Percentiles rank a stretch among this genome's conserved stretches.
These are phyloP conservation scores for Apodemus speciosus DNA, from an alignment of 2,113 vertebrate genomes.

Conservation along the genomic window DNA sequence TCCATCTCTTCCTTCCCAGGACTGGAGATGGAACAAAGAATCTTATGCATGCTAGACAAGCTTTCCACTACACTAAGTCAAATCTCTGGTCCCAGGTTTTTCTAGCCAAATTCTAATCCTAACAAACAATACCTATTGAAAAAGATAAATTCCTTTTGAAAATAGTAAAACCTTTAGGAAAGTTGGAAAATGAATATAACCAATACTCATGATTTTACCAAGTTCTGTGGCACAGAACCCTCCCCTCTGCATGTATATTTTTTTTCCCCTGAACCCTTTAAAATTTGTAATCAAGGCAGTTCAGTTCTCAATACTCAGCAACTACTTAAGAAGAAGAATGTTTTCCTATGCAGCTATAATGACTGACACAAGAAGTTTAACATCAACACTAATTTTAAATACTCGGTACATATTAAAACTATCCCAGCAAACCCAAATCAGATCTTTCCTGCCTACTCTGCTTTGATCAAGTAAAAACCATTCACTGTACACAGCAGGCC, in stretches of 20 bases:
- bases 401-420: slow-evolving; percentile 4
- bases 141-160: slow-evolving; percentile 26
- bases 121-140: background rate
- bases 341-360: background rate
- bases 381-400: slow-evolving; percentile 24
- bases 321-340: background rate
- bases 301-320: background rate
- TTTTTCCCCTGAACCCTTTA: background rate
- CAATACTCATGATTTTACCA: background rate
- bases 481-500: background rate
- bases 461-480: background rate
- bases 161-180: slow-evolving; percentile 17
- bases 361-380: slow-evolving; percentile 12
- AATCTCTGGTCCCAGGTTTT: background rate
- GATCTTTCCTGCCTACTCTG: background rate
- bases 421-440: background rate
- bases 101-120: slow-evolving; percentile 33
- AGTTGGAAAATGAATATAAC: background rate
- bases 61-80: background rate
- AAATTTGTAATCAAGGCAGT: background rate
- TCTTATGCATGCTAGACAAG: background rate
- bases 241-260: background rate
- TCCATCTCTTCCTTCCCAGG: too few species aligned
- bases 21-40: background rate
- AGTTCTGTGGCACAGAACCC: background rate